phyloP scores from a whole-genome alignment of 2,888 invertebrate species.

The Mellilla xanthometata region DNA sequence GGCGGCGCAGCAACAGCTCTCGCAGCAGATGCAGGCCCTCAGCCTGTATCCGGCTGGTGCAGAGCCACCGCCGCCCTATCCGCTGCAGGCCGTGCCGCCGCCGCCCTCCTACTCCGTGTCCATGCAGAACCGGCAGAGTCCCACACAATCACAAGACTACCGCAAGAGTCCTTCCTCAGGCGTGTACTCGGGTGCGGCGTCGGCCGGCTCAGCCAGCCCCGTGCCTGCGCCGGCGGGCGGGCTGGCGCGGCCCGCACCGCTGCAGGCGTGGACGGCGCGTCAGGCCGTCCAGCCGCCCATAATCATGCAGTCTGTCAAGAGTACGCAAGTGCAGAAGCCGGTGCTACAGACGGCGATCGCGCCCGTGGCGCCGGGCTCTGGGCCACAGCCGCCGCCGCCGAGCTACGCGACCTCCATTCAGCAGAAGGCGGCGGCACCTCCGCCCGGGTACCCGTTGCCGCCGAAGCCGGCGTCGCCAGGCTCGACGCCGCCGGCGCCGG shows the following conservation, averaged over 20 bases:
- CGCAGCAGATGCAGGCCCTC: conserved; percentile 94
- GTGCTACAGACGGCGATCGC: conserved; percentile 97
- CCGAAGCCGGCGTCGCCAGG: conserved; percentile 81
- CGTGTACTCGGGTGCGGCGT: conserved; percentile 92
- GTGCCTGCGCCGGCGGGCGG: conserved; percentile 85
- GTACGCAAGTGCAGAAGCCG: conserved; percentile 97
- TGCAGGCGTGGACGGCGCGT: conserved; percentile 92
- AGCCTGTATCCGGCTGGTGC: conserved; percentile 87
- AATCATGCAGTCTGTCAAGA: conserved; percentile 98
- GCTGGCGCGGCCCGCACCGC: conserved; percentile 90
- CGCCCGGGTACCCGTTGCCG: conserved; percentile 70
- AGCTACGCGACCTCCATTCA: conserved; percentile 92
- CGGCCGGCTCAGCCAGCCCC: conserved; percentile 92
- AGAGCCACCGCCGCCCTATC: conserved; percentile 87
- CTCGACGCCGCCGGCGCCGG: conserved; percentile 67
- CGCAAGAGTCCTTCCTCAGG: conserved; percentile 94
- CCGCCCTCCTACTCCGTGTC: conserved; percentile 94
- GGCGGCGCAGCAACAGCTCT: conserved; percentile 92
- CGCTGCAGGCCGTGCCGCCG: conserved; percentile 85
- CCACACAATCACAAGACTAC: conserved; percentile 91
- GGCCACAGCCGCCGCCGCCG: conserved; percentile 88
- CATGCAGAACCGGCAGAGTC: conserved; percentile 93
- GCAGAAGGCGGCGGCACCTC: conserved; percentile 85
- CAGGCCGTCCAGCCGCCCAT: conserved; percentile 96
- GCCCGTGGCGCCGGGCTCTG: conserved; percentile 91